Conservation (phyloP, 2,888 invertebrate species). For the Cantharis rufa region DNA sequence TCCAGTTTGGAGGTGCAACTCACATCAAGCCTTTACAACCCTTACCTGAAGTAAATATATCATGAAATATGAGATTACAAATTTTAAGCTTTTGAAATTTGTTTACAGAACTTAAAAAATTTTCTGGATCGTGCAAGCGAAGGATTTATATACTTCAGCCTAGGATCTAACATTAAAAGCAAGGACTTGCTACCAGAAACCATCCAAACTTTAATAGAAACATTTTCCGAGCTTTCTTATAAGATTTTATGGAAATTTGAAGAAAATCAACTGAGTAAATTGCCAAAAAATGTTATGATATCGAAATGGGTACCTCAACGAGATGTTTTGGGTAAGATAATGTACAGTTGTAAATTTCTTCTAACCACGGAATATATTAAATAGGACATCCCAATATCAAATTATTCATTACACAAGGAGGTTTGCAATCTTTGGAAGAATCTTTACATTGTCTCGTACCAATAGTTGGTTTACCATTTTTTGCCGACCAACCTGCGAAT, state of each 20-base stretch:
- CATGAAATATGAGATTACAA: not conserved
- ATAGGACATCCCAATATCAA: not conserved
- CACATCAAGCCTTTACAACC: not conserved
- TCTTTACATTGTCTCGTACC: not conserved
- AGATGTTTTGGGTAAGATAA: slow-evolving; percentile 47
- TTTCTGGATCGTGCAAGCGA: not conserved
- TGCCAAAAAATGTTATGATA: slow-evolving; percentile 51
- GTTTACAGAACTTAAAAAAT: not conserved
- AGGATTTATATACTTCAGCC: slow-evolving; percentile 33
- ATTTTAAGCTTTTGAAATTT: not conserved
- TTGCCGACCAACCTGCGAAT: not conserved
- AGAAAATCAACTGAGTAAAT: slow-evolving; percentile 39
- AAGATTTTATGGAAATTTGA: slow-evolving; percentile 57
- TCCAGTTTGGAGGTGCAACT: not conserved
- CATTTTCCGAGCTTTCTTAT: slow-evolving; percentile 52
- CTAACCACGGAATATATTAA: not conserved
- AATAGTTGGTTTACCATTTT: not conserved
- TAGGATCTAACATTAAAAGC: slow-evolving; percentile 7
- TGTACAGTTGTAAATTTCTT: not conserved
- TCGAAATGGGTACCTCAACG: slow-evolving; percentile 54
- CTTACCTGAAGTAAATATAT: not conserved
- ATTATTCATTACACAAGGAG: slow-evolving; percentile 18
- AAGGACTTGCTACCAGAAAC: slow-evolving; percentile 35
- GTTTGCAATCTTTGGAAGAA: not conserved
- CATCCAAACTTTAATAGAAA: slow-evolving; percentile 43